These are phyloP conservation scores for Stegodyphus mimosarum DNA, from an alignment of 1,140 invertebrate species.

Conservation along the genomic window DNA sequence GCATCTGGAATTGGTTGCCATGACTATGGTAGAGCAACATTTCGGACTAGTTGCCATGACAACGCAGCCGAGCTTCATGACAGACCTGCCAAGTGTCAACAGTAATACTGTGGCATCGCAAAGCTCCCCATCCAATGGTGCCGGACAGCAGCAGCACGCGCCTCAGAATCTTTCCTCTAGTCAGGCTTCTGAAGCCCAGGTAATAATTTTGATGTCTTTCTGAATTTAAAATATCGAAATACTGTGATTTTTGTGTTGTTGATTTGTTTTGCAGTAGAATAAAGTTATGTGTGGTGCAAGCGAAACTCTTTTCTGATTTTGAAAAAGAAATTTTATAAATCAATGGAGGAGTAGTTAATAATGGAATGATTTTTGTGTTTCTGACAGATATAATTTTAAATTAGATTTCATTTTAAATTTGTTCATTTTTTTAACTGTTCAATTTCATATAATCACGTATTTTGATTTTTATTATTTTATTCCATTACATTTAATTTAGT, in stretches of 20 bases:
- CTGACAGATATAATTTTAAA: no score
- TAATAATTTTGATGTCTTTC: slow-evolving; percentile 8
- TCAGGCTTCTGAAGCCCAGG: slow-evolving; percentile 35
- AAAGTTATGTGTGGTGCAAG: no score
- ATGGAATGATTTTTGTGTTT: no score
- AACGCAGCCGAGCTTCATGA: slow-evolving; percentile 53
- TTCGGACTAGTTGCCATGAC: slow-evolving; percentile 50
- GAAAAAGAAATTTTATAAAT: no score
- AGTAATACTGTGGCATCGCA: slow-evolving; percentile 25
- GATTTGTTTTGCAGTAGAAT: not conserved
- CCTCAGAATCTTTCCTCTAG: slow-evolving; percentile 51
- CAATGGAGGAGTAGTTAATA: no score
- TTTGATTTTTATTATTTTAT: no score
- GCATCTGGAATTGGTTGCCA: slow-evolving; percentile 48
- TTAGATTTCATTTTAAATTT: no score
- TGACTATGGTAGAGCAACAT: slow-evolving; percentile 53
- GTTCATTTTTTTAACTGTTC: no score
- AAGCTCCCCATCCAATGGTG: not conserved
- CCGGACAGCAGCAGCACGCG: slow-evolving; percentile 15
- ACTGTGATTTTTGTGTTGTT: not conserved
- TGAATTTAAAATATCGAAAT: not conserved
- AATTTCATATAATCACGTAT: no score
- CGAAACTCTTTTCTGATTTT: no score
- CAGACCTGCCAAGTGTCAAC: slow-evolving; percentile 51
- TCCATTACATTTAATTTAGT: no score